Conservation (phyloP, 2,113 vertebrate species). For the Thalassoma bifasciatum region DNA sequence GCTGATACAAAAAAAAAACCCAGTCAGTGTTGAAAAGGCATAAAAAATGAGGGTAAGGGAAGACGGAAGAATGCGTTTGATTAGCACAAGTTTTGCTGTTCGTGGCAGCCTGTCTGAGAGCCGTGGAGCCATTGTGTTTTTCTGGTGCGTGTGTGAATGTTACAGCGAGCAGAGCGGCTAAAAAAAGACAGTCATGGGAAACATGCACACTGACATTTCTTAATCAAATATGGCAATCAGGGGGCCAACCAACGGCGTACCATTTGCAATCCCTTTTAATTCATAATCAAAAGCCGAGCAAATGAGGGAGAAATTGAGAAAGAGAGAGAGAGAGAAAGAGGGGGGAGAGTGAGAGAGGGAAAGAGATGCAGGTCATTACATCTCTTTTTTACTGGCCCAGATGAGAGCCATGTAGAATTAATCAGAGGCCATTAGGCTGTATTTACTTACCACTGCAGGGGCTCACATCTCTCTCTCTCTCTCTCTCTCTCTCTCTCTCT, state of each 20-base stretch:
- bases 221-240: constrained; percentile 89
- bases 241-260: constrained; percentile 93
- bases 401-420: constrained; percentile 99
- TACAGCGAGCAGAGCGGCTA: constrained; percentile 61
- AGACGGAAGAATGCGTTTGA: constrained; percentile 85
- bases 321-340: constrained; percentile 38
- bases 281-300: constrained; percentile 97
- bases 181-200: constrained; percentile 73
- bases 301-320: constrained; percentile 77
- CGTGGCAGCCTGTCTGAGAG: constrained; percentile 63
- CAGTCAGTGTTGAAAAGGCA: constrained; percentile 68
- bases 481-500: constrained; percentile 69
- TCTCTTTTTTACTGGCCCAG: constrained; percentile 93
- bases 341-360: constrained; percentile 40
- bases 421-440: constrained; percentile 99
- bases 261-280: constrained; percentile 98
- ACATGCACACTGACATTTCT: constrained; percentile 85
- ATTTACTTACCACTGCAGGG: constrained; percentile 84
- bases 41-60: constrained; percentile 56
- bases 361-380: constrained; percentile 92
- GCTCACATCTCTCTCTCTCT: constrained; percentile 71
- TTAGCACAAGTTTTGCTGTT: constrained; percentile 79
- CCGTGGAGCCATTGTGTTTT: constrained; percentile 80
- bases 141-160: constrained; percentile 72
- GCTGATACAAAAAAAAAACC: constrained; percentile 77